phyloP scores from a whole-genome alignment of 2,113 vertebrate genomes.

The Promerops cafer region DNA sequence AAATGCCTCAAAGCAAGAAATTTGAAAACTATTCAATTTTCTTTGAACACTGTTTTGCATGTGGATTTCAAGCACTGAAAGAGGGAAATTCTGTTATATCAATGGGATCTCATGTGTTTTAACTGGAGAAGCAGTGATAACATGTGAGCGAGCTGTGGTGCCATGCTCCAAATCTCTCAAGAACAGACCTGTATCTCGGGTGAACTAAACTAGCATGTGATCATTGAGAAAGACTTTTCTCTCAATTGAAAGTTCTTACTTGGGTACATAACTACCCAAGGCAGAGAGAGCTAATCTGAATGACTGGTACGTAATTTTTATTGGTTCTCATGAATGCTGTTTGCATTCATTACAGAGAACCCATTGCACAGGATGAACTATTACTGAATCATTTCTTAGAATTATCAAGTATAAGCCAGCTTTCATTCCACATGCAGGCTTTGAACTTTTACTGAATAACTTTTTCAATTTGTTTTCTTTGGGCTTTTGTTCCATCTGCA shows the following conservation, averaged over 20 bases:
- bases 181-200: background rate
- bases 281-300: constrained; percentile 9
- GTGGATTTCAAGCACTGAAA: background rate
- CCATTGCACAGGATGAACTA: background rate
- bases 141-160: background rate
- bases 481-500: background rate
- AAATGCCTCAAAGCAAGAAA: background rate
- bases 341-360: background rate
- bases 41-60: background rate
- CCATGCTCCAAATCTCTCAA: background rate
- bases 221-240: background rate
- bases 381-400: constrained; percentile 15
- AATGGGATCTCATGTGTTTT: background rate
- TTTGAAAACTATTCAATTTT: background rate
- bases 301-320: background rate
- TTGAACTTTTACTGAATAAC: constrained; percentile 11
- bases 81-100: background rate
- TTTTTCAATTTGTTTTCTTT: background rate
- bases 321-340: background rate
- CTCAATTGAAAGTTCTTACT: background rate
- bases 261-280: background rate
- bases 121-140: background rate
- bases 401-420: background rate
- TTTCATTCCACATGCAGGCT: constrained; percentile 12
- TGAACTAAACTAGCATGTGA: background rate